phyloP scores from a whole-genome alignment of 2,797 vertebrate species.

The Gadopsis marmoratus region DNA sequence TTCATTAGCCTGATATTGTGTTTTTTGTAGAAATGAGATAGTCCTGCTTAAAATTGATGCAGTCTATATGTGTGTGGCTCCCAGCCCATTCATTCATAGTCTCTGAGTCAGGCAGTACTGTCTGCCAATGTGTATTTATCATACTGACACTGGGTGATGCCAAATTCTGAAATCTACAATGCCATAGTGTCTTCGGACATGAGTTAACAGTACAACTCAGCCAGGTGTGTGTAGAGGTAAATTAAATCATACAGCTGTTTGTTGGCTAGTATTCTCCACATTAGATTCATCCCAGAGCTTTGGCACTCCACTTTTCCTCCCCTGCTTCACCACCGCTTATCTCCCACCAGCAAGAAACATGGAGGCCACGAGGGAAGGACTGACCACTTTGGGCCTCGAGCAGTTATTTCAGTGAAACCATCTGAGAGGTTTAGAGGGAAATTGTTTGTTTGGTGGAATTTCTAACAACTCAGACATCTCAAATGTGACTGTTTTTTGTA shows the following conservation, averaged over 20 bases:
- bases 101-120: not conserved
- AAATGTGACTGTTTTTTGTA: not conserved
- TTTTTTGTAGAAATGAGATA: not conserved
- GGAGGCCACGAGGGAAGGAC: not conserved
- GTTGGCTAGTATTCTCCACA: not conserved
- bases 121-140: not conserved
- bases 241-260: not conserved
- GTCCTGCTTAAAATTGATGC: not conserved
- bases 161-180: not conserved
- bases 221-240: not conserved
- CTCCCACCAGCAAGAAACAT: not conserved
- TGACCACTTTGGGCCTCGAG: too few relatives aligned
- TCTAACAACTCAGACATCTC: not conserved
- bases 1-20: not conserved
- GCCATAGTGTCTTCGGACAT: too few relatives aligned
- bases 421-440: not conserved
- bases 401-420: not conserved
- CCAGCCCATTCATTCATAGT: not conserved
- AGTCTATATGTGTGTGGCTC: not conserved
- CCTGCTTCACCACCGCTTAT: not conserved
- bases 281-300: slow-evolving; percentile 4
- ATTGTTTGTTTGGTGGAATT: not conserved
- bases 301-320: not conserved
- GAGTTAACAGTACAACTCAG: not conserved
- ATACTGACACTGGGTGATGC: not conserved